These are phyloP conservation scores for Eupithecia tripunctaria DNA, from an alignment of 2,888 invertebrate genomes.

Conservation along the genomic window DNA sequence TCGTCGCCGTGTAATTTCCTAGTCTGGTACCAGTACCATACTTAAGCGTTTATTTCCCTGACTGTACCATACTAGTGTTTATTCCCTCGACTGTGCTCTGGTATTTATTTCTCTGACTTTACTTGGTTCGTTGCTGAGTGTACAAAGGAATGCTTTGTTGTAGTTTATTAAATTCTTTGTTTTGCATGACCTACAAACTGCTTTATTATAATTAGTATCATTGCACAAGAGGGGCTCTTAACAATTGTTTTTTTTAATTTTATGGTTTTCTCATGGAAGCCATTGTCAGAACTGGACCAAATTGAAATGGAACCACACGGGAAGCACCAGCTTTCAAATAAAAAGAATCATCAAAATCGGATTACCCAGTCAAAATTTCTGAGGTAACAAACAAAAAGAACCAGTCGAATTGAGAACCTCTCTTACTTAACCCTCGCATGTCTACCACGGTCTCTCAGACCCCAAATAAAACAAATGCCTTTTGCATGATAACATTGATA, in stretches of 20 bases:
- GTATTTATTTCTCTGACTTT: neutral
- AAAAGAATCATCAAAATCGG: too few species aligned
- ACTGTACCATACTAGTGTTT: constrained; percentile 48
- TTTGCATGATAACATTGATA: neutral
- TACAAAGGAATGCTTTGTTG: constrained; percentile 23
- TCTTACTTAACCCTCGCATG: neutral
- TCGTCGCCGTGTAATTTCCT: constrained; percentile 65
- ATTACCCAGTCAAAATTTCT: too few species aligned
- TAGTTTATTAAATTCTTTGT: constrained; percentile 27
- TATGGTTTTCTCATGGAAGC: too few species aligned
- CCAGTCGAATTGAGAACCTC: too few species aligned
- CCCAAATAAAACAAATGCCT: neutral
- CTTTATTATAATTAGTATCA: neutral
- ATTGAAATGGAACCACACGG: too few species aligned
- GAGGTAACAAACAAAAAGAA: too few species aligned
- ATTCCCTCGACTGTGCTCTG: constrained; percentile 3
- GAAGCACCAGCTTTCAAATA: too few species aligned
- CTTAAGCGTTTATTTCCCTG: constrained; percentile 49
- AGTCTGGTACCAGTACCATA: constrained; percentile 49
- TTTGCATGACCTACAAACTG: constrained; percentile 19
- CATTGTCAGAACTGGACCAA: too few species aligned
- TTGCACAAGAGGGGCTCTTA: neutral
- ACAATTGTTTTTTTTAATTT: neutral
- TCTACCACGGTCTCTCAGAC: neutral
- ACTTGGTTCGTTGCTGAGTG: constrained; percentile 3